phyloP scores from a whole-genome alignment of 1,140 invertebrate genomes.

The Drosophila fuyamai region DNA sequence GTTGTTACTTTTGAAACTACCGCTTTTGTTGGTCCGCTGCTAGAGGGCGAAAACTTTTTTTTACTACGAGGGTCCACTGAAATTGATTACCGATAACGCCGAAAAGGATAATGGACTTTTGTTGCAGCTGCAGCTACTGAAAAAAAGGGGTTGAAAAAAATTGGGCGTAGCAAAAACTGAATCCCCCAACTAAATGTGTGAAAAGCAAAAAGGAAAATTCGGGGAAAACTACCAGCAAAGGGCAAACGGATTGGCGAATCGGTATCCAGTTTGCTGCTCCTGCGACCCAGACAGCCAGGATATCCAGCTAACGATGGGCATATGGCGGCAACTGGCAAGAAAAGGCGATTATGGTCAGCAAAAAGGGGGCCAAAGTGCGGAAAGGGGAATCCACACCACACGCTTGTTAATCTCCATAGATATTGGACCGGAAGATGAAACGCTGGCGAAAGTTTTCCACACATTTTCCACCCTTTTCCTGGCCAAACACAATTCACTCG shows the following conservation, averaged over 20 bases:
- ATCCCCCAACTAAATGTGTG: slow-evolving; percentile 54
- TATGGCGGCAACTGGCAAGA: slow-evolving; percentile 48
- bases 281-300: slow-evolving; percentile 13
- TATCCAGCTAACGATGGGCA: slow-evolving; percentile 48
- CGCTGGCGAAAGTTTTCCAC: slow-evolving; percentile 23
- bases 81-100: slow-evolving; percentile 82
- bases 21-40: slow-evolving; percentile 55
- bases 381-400: slow-evolving; percentile 30
- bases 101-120: slow-evolving; percentile 82
- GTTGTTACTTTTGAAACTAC: slow-evolving; percentile 24
- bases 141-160: slow-evolving; percentile 7
- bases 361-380: not conserved
- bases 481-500: slow-evolving; percentile 38
- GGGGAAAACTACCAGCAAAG: slow-evolving; percentile 28
- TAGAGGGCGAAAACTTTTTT: slow-evolving; percentile 51
- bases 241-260: slow-evolving; percentile 59
- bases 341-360: slow-evolving; percentile 64
- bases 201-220: slow-evolving; percentile 35
- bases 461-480: slow-evolving; percentile 4
- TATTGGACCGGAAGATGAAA: slow-evolving; percentile 33
- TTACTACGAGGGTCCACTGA: slow-evolving; percentile 55
- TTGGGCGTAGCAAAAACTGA: slow-evolving; percentile 28
- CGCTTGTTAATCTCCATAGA: slow-evolving; percentile 40
- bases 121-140: slow-evolving; percentile 60
- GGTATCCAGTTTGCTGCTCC: slow-evolving; percentile 15